A percentile compares a stretch with the other conserved stretches of the same genome.
These are phyloP conservation scores for Cetoscarus ocellatus DNA, from an alignment of 2,797 vertebrate species.

Conservation along the genomic window DNA sequence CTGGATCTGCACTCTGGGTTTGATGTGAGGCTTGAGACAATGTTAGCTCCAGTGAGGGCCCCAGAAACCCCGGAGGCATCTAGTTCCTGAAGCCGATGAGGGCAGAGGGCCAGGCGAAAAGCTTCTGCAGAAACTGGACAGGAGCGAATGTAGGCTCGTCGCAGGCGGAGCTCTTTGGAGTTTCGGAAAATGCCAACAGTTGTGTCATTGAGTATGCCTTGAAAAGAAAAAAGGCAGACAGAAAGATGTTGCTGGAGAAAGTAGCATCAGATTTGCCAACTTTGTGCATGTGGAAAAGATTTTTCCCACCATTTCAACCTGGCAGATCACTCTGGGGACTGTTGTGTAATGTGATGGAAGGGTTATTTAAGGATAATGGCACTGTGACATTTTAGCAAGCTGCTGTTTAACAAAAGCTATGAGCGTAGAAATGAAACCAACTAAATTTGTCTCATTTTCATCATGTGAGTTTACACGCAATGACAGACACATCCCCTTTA, in stretches of 20 bases:
- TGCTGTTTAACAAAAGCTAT: not conserved
- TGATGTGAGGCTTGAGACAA: constrained; percentile 90
- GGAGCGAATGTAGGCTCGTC: constrained; percentile 89
- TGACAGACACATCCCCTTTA: not conserved
- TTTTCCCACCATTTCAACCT: constrained; percentile 35
- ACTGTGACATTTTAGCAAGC: not conserved
- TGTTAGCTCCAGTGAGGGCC: constrained; percentile 89
- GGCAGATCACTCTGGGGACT: constrained; percentile 1
- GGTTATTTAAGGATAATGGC: not conserved
- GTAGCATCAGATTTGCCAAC: constrained; percentile 36
- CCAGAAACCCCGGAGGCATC: constrained; percentile 91
- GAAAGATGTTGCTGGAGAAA: constrained; percentile 43
- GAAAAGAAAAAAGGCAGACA: constrained; percentile 48
- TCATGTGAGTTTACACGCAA: not conserved
- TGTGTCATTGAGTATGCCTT: constrained; percentile 92
- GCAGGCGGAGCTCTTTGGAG: constrained; percentile 89
- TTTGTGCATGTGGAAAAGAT: constrained; percentile 40
- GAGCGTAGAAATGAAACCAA: not conserved
- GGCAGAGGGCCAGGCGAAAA: constrained; percentile 92
- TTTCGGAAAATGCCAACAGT: constrained; percentile 94
- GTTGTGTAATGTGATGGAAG: constrained; percentile 14
- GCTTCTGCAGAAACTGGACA: constrained; percentile 91
- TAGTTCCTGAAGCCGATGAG: constrained; percentile 93
- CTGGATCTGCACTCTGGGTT: constrained; percentile 90
- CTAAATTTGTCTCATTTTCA: not conserved